A percentile compares a stretch with the other conserved stretches of the same genome.
These are phyloP conservation scores for Agonum fuliginosum DNA, from an alignment of 2,888 invertebrate species.

Conservation along the genomic window DNA sequence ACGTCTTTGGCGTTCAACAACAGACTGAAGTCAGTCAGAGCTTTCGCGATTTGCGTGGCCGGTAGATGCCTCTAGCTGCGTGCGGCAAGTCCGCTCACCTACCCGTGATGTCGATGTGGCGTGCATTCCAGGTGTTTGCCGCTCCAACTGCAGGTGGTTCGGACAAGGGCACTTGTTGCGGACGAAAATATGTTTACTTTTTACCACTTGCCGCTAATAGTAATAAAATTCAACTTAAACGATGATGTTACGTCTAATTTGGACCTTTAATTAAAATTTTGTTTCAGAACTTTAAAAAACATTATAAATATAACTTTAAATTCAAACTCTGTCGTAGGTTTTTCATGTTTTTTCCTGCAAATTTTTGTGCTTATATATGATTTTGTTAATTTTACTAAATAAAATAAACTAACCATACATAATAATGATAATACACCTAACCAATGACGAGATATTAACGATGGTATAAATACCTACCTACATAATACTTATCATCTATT, in stretches of 20 bases:
- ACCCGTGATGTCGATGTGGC: constrained; percentile 9
- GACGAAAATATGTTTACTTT: constrained; percentile 58
- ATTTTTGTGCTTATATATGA: no score
- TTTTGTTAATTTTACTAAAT: no score
- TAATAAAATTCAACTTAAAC: constrained; percentile 44
- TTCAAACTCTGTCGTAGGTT: no score
- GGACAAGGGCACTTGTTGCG: constrained; percentile 53
- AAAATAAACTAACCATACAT: no score
- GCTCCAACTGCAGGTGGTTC: constrained; percentile 41
- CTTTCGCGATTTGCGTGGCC: constrained; percentile 33
- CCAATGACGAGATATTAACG: no score
- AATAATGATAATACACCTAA: no score
- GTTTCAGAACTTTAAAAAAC: no score
- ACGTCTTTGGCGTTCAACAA: constrained; percentile 24
- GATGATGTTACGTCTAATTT: constrained; percentile 4
- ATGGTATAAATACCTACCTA: no score
- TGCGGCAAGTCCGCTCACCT: constrained; percentile 15
- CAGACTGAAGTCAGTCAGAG: constrained; percentile 28
- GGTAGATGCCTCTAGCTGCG: constrained; percentile 41
- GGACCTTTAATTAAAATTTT: no score
- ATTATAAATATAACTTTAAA: no score
- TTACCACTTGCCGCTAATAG: constrained; percentile 43
- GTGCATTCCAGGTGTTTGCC: constrained; percentile 53
- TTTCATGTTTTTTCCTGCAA: no score
- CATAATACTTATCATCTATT: no score